Evolutionary conservation across 2,797 vertebrate species (phyloP), one percentile per base, ranked within the genome.

Genomic region (Helarctos malayanus): DNA sequence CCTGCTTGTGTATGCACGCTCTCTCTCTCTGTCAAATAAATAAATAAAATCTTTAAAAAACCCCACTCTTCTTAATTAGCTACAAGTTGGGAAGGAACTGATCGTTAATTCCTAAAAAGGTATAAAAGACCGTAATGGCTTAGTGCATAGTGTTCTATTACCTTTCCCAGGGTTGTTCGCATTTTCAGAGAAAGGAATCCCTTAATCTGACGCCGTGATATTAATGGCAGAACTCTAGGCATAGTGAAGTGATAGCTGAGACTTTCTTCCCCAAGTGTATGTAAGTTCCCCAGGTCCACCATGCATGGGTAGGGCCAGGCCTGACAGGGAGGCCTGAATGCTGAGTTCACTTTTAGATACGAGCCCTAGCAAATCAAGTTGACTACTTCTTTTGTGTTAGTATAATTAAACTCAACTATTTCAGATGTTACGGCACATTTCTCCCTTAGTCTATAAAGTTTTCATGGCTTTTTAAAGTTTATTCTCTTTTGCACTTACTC

Each of bases 111-210:
- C 54, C 38, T 71, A 12, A 15, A 82, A 45, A 45, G 29, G 7
- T 81, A 8, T 57, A 52, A 69, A 94, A 71, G 49, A 71, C 54
- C 25, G 11, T 10, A 15, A 85, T 71, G 61, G 14, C 23, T 94
- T 71, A 81, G 81, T 52, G 32, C 41, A 52, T n/a, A 41, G 10
- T 87, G 65, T 83, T 87, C 5, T 80, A 29, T 56, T 65, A 5
- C 27, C 19, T 92, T 85, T 89, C 35, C 52, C 29, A 79, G 68
- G 47, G 11, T 16, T 56, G 6, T 69, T 83, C 73, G 16, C 52
- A 52, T 89, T 85, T 82, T 73, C 61, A 90, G 84, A 94, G 45
- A 79, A 91, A 81, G 21, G 27, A 91, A 89, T 41, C 27, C 45
- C 54, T 81, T n/a, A 6, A 29, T 61, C 14, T 15, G 35, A 94